Evolutionary conservation across 2,113 vertebrate genomes (phyloP).

Genomic region (Stegostoma tigrinum): DNA sequence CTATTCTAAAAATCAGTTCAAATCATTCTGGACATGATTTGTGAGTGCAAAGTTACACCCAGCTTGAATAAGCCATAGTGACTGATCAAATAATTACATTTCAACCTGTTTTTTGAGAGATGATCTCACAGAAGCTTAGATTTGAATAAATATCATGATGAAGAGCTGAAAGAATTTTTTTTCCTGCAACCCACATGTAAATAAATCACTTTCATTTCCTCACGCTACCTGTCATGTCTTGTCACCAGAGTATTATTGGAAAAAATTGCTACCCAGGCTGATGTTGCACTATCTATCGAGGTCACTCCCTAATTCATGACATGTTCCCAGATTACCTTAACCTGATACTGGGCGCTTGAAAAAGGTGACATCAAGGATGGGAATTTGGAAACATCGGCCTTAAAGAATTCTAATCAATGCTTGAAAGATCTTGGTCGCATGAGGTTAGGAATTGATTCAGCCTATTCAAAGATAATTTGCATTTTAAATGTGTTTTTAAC

Average conservation of each 20-base stretch:
- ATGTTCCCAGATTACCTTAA: neutral
- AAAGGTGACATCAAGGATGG: neutral
- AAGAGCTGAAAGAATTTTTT: neutral
- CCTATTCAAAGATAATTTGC: neutral
- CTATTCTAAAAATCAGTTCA: neutral
- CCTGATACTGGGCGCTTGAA: neutral
- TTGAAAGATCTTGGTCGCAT: neutral
- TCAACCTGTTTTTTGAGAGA: neutral
- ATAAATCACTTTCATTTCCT: neutral
- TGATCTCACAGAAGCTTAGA: neutral
- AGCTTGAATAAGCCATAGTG: neutral
- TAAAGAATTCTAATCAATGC: neutral
- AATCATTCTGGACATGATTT: neutral
- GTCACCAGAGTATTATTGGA: neutral
- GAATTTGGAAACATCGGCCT: neutral
- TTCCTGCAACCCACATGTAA: neutral
- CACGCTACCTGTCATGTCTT: neutral
- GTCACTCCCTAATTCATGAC: neutral
- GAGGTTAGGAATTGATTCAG: neutral
- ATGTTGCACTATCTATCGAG: neutral
- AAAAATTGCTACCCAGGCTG: neutral
- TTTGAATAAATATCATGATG: neutral
- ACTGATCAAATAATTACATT: neutral
- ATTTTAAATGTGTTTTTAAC: neutral
- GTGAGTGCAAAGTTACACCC: neutral